Conservation (phyloP, 1,140 invertebrate genomes). For the Bombus affinis region DNA sequence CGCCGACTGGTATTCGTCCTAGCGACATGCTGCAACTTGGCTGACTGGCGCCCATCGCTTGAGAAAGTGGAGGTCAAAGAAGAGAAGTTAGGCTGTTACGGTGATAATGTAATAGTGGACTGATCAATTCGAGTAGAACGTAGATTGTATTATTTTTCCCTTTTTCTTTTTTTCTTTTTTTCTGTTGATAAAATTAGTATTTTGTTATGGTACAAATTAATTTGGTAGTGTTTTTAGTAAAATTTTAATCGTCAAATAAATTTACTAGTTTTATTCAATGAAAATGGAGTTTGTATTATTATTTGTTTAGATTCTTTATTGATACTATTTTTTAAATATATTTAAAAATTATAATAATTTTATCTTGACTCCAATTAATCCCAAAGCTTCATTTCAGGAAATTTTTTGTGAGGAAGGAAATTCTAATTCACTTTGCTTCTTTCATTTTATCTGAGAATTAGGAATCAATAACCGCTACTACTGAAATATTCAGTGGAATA, state of each 20-base stretch:
- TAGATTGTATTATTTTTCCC: neutral
- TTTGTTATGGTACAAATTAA: neutral
- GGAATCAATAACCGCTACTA: too few species aligned
- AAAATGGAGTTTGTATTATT: neutral
- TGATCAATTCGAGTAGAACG: neutral
- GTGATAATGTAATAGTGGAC: neutral
- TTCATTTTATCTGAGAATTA: too few species aligned
- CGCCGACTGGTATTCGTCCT: constrained; percentile 24
- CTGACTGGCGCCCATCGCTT: neutral
- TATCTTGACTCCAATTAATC: too few species aligned
- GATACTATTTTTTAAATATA: too few species aligned
- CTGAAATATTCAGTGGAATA: too few species aligned
- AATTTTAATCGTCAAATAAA: too few species aligned
- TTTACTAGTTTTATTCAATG: neutral
- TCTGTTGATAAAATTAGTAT: neutral
- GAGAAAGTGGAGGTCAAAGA: constrained; percentile 31
- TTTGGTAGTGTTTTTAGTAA: too few species aligned
- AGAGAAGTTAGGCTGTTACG: neutral
- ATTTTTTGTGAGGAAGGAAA: too few species aligned
- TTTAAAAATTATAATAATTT: too few species aligned
- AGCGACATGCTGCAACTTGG: constrained; percentile 17
- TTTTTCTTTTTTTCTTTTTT: neutral
- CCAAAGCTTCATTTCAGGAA: too few species aligned
- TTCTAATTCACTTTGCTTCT: too few species aligned
- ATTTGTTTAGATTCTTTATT: neutral